phyloP scores from a whole-genome alignment of 1,140 invertebrate genomes.

The Pogonomyrmex barbatus region DNA sequence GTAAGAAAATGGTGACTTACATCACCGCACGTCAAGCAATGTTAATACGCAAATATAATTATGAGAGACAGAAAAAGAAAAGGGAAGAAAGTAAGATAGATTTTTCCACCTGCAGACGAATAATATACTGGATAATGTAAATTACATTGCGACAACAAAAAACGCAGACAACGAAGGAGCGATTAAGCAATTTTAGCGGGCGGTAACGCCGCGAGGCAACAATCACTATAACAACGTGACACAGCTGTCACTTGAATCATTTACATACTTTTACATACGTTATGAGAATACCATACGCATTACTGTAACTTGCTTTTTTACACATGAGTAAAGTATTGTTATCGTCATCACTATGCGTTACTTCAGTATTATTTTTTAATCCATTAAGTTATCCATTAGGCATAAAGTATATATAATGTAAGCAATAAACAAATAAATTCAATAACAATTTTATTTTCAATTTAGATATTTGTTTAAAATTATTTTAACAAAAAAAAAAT shows the following conservation, averaged over 20 bases:
- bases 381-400: conserved; percentile 22
- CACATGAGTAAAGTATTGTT: conserved; percentile 38
- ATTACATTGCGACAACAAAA: conserved; percentile 38
- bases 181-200: conserved; percentile 57
- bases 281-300: conserved; percentile 51
- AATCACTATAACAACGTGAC: conserved; percentile 62
- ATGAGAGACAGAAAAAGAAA: conserved; percentile 26
- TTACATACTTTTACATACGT: conserved; percentile 62
- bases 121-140: conserved; percentile 48
- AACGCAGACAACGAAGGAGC: conserved; percentile 33
- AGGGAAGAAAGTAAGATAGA: background rate
- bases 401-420: conserved; percentile 25
- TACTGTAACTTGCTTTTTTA: conserved; percentile 45
- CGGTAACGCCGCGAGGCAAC: conserved; percentile 46
- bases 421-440: conserved; percentile 26
- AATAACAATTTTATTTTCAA: background rate
- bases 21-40: conserved; percentile 24
- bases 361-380: conserved; percentile 48
- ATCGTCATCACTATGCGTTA: conserved; percentile 37
- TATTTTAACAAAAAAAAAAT: background rate
- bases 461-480: background rate
- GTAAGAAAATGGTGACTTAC: conserved; percentile 39
- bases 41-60: conserved; percentile 33
- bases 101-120: conserved; percentile 52
- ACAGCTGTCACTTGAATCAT: conserved; percentile 57